phyloP scores from a whole-genome alignment of 2,888 invertebrate species.

The Gnatocerus cornutus region DNA sequence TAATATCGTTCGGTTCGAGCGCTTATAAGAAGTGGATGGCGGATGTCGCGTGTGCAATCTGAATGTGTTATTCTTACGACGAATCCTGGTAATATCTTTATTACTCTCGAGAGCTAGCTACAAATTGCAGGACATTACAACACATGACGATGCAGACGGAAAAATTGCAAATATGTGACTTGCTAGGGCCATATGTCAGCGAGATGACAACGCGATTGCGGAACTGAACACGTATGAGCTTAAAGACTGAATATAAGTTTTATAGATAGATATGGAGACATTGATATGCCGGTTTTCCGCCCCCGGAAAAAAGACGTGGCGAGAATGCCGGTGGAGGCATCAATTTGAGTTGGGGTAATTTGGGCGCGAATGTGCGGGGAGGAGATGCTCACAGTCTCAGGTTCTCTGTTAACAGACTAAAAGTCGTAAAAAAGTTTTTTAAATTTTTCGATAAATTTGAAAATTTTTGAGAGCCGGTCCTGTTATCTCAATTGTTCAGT shows the following conservation, averaged over 20 bases:
- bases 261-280: constrained; percentile 59
- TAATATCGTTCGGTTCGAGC: background rate
- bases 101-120: constrained; percentile 65
- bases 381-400: background rate
- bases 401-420: too few species aligned
- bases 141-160: constrained; percentile 66
- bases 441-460: too few species aligned
- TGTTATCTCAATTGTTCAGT: too few species aligned
- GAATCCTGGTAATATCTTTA: constrained; percentile 65
- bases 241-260: constrained; percentile 61
- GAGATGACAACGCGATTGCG: constrained; percentile 62
- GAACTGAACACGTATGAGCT: constrained; percentile 61
- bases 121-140: constrained; percentile 67
- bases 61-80: constrained; percentile 57
- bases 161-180: constrained; percentile 67
- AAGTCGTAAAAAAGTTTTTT: too few species aligned
- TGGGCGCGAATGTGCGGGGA: background rate
- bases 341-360: constrained; percentile 1
- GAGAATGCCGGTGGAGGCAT: constrained; percentile 10
- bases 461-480: too few species aligned
- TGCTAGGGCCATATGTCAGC: constrained; percentile 61
- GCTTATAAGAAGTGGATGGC: background rate
- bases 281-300: constrained; percentile 49
- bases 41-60: constrained; percentile 17
- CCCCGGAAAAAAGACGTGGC: constrained; percentile 34